Conservation (phyloP, 2,113 vertebrate species). For the Willisornis vidua region DNA sequence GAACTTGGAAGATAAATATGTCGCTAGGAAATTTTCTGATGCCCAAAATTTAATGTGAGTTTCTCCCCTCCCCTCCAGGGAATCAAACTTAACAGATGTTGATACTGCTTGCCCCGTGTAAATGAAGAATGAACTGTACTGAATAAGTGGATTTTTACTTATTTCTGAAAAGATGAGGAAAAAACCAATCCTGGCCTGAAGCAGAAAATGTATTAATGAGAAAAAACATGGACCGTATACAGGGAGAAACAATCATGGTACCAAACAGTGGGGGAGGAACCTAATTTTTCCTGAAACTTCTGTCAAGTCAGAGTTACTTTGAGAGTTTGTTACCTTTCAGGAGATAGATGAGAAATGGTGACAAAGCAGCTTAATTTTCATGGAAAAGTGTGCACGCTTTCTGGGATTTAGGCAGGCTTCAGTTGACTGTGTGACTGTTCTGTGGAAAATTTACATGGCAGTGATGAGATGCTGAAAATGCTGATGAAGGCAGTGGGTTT, state of each 20-base stretch:
- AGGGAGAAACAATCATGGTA: neutral
- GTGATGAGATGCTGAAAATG: neutral
- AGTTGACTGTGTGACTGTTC: neutral
- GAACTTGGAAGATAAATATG: neutral
- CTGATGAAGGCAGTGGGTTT: neutral
- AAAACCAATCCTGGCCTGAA: rapidly evolving
- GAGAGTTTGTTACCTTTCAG: neutral
- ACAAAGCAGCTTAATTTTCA: neutral
- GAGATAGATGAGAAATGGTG: neutral
- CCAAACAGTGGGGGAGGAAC: neutral
- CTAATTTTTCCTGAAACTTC: neutral
- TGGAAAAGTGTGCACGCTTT: neutral
- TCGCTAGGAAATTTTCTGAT: neutral
- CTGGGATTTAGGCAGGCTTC: neutral
- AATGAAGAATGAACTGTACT: neutral
- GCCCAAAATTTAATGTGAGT: neutral
- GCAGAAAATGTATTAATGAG: neutral
- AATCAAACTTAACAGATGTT: neutral
- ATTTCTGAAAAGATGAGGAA: neutral
- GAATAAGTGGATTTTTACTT: neutral
- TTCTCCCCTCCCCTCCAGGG: rapidly evolving
- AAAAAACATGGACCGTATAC: neutral
- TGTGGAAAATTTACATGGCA: neutral
- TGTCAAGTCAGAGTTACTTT: neutral
- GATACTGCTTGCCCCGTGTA: neutral